These are phyloP conservation scores for Poecilia wingei DNA, from an alignment of 2,797 vertebrate species.

Conservation along the genomic window DNA sequence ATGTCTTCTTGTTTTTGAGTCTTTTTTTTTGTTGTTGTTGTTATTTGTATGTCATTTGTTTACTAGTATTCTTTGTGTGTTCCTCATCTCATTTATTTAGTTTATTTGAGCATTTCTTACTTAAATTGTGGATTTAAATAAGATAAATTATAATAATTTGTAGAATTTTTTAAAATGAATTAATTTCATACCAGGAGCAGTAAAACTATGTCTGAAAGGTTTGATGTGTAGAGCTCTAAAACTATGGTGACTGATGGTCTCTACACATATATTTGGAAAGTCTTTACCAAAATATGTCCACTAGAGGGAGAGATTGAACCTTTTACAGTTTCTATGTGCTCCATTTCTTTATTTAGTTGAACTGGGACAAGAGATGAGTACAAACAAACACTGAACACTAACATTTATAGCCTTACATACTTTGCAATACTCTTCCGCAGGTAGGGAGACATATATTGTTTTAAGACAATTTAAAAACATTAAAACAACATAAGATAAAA, in stretches of 20 bases:
- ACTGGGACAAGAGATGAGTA: no score
- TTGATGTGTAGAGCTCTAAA: background rate
- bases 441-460: no score
- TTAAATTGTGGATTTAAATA: background rate
- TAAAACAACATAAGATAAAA: no score
- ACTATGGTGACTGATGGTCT: background rate
- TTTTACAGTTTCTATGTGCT: conserved; percentile 3
- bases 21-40: background rate
- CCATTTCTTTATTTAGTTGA: background rate
- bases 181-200: background rate
- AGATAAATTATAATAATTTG: background rate
- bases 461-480: no score
- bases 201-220: background rate
- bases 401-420: background rate
- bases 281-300: conserved; percentile 49
- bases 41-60: background rate
- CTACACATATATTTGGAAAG: background rate
- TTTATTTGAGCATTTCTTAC: background rate
- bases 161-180: background rate
- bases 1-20: background rate
- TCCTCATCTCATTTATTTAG: background rate
- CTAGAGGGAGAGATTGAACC: conserved; percentile 67
- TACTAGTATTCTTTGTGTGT: background rate
- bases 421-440: no score
- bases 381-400: background rate